These are phyloP conservation scores for Myiozetetes cayanensis DNA, from an alignment of 2,113 vertebrate species.

Conservation along the genomic window DNA sequence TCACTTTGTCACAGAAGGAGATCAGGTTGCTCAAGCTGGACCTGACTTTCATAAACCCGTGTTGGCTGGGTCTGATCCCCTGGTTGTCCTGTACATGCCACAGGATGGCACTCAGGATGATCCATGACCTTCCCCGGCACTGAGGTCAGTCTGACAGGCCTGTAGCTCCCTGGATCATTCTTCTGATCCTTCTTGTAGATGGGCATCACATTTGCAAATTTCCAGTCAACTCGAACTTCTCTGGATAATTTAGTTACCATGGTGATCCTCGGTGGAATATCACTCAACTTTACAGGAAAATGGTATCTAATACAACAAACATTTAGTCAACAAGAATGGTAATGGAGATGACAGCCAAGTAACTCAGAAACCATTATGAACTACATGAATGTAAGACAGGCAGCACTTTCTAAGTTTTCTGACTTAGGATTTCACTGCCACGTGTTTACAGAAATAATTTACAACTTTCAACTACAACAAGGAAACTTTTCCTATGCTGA, in stretches of 20 bases:
- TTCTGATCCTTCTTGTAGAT: background rate
- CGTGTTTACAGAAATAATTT: background rate
- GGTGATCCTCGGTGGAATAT: background rate
- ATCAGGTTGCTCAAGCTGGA: background rate
- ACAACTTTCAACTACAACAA: background rate
- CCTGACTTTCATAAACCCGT: background rate
- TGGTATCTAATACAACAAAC: background rate
- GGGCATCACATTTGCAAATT: background rate
- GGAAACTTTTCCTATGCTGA: background rate
- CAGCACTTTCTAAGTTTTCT: background rate
- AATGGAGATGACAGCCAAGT: background rate
- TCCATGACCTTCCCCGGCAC: fast-evolving
- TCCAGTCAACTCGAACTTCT: background rate
- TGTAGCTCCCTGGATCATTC: background rate
- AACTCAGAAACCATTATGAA: background rate
- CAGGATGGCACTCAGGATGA: fast-evolving
- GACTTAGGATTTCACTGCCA: background rate
- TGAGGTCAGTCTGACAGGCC: background rate
- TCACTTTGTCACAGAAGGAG: background rate
- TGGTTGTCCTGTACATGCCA: background rate
- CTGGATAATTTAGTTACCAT: background rate
- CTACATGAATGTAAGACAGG: background rate
- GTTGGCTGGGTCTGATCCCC: background rate
- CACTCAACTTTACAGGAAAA: background rate
- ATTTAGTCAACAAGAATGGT: background rate